These are phyloP conservation scores for Pterocles burchelli DNA, from an alignment of 2,113 vertebrate genomes.

Conservation along the genomic window DNA sequence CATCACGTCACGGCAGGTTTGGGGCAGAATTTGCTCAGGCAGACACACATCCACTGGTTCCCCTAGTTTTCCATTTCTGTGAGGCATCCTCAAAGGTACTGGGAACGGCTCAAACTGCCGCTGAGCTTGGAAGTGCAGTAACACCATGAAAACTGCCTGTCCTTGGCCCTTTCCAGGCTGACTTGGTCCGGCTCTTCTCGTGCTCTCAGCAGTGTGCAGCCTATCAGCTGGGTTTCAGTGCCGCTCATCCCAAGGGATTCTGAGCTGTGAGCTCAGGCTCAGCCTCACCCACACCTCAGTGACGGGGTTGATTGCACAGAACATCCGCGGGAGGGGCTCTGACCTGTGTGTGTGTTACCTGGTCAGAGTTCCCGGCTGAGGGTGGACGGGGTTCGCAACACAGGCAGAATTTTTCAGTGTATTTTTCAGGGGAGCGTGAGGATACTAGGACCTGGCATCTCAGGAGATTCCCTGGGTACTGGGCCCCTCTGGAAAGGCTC, in stretches of 20 bases:
- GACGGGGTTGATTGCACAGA: not conserved
- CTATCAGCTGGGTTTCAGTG: not conserved
- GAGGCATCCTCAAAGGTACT: not conserved
- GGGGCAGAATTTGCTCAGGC: not conserved
- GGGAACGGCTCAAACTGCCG: not conserved
- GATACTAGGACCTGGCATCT: not conserved
- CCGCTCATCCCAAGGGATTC: not conserved
- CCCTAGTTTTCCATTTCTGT: fast-evolving
- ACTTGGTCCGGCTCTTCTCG: not conserved
- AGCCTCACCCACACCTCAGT: not conserved
- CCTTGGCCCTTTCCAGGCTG: not conserved
- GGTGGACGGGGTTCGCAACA: not conserved
- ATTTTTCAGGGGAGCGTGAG: not conserved
- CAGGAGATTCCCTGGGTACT: not conserved
- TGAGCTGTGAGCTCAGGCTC: not conserved
- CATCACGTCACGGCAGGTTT: fast-evolving
- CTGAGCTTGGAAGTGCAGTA: not conserved
- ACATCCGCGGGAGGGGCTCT: not conserved
- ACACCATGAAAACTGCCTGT: not conserved
- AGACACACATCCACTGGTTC: not conserved
- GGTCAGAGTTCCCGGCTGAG: not conserved
- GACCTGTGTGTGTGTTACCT: not conserved
- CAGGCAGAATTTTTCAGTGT: not conserved
- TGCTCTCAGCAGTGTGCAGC: not conserved
- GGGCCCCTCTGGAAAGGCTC: not conserved